phyloP scores from a whole-genome alignment of 2,888 invertebrate genomes.

The Galeruca laticollis region DNA sequence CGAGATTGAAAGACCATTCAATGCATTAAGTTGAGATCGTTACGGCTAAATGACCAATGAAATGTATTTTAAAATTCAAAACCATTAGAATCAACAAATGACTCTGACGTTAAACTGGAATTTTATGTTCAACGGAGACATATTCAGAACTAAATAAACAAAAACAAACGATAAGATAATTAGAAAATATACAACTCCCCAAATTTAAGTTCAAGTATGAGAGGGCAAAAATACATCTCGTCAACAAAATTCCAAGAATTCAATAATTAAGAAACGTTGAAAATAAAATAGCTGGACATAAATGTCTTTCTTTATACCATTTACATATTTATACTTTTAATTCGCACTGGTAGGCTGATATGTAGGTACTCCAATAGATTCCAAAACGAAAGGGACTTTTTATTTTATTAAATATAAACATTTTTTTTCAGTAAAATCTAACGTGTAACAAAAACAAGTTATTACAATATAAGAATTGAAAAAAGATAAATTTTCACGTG shows the following conservation, averaged over 20 bases:
- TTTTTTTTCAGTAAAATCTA: too few species aligned
- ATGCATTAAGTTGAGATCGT: neutral
- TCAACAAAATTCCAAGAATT: slow-evolving; percentile 2
- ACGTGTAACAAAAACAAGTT: too few species aligned
- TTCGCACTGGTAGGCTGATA: too few species aligned
- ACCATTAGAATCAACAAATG: neutral
- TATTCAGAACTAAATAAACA: neutral
- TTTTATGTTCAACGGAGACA: neutral
- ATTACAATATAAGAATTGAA: too few species aligned
- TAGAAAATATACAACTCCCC: neutral
- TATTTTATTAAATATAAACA: too few species aligned
- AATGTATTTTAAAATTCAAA: neutral
- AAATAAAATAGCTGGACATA: neutral
- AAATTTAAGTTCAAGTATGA: neutral
- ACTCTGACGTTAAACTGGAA: too few species aligned
- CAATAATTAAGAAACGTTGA: neutral
- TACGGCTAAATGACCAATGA: neutral
- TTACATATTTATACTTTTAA: too few species aligned
- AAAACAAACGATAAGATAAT: neutral
- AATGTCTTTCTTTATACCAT: too few species aligned
- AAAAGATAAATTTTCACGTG: too few species aligned
- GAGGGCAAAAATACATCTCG: neutral
- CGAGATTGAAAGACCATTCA: neutral
- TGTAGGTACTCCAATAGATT: too few species aligned
- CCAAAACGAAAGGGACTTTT: neutral